Base-by-base conservation (phyloP, 2,797 vertebrate species). In the Siniperca scherzeri region DNA sequence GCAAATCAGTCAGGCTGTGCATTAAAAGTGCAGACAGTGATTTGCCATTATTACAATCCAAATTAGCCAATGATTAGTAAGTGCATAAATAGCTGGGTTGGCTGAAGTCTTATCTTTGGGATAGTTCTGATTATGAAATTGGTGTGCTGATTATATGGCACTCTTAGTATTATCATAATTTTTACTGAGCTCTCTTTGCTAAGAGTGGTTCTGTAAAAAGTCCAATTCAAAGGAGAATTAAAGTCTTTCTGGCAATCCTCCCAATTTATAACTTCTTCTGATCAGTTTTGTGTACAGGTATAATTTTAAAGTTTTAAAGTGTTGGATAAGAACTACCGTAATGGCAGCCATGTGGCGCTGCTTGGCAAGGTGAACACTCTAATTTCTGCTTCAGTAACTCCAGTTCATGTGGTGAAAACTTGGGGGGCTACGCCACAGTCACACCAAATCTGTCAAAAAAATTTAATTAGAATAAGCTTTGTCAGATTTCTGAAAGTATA, bases 61-160 rank as follows among this genome's bases (percentile, higher is more conserved):
- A 77, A 88, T 84, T 60, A 67, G 16, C 36, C 27, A 59, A 62
- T 89, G 57, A 87, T 88, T 82, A 70, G 73, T 25, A 65, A 81
- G 56, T 60, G 66, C 46, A 81, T 59, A 64, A 80, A 46, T 21
- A 83, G 44, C 46, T 44, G 33, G 53, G 38, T 57, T n/a, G 27
- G 48, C 59, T 69, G 17, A 70, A 72, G 27, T 66, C 27, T 46
- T 38, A 53, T 69, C 60, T 81, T 36, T 14, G 21, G 48, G 42
- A 78, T 40, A 21, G 27, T 48, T 78, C 30, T 82, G 78, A 87
- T 81, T 77, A 57, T 62, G 16, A 75, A 88, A 88, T 40, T 70
- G 74, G 57, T 65, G 25, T 22, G 40, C 77, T 90, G 80, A 91
- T 85, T 84, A 80, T 52, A 62, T 0, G 9, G n/a, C 6, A 64